Percentiles rank a stretch among this genome's conserved stretches.
These are phyloP conservation scores for Chrysotoxum bicinctum DNA, from an alignment of 2,888 invertebrate genomes.

Conservation along the genomic window DNA sequence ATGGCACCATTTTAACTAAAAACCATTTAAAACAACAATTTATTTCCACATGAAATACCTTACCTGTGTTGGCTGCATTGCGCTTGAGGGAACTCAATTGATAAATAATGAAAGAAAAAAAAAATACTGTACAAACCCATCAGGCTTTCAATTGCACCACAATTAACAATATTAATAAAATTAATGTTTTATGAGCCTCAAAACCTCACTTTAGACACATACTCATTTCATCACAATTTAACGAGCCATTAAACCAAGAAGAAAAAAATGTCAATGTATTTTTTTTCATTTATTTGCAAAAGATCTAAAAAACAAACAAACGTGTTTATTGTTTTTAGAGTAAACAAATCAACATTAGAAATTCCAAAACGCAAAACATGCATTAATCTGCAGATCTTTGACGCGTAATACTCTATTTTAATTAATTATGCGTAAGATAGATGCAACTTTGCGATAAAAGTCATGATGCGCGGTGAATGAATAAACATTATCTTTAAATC, in stretches of 20 bases:
- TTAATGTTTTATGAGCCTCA: background rate
- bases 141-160: background rate
- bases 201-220: background rate
- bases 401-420: slow-evolving; percentile 42
- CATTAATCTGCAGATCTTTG: slow-evolving; percentile 55
- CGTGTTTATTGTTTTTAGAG: slow-evolving; percentile 5
- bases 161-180: slow-evolving; percentile 5
- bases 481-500: slow-evolving; percentile 29
- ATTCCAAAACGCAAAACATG: slow-evolving; percentile 7
- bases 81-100: slow-evolving; percentile 11
- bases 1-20: slow-evolving; percentile 17
- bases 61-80: background rate
- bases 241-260: slow-evolving; percentile 24
- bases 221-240: slow-evolving; percentile 38
- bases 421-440: slow-evolving; percentile 59
- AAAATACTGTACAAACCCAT: background rate
- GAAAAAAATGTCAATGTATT: slow-evolving; percentile 46
- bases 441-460: slow-evolving; percentile 19
- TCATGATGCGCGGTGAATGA: slow-evolving; percentile 4
- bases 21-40: background rate
- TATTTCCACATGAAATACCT: slow-evolving; percentile 9
- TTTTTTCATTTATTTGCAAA: slow-evolving; percentile 30
- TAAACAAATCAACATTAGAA: slow-evolving; percentile 27
- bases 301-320: slow-evolving; percentile 1
- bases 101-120: slow-evolving; percentile 13